Percentiles rank a stretch among this genome's conserved stretches.
Evolutionary conservation across 2,113 vertebrate genomes (phyloP).

Genomic region (Toxostoma redivivum): DNA sequence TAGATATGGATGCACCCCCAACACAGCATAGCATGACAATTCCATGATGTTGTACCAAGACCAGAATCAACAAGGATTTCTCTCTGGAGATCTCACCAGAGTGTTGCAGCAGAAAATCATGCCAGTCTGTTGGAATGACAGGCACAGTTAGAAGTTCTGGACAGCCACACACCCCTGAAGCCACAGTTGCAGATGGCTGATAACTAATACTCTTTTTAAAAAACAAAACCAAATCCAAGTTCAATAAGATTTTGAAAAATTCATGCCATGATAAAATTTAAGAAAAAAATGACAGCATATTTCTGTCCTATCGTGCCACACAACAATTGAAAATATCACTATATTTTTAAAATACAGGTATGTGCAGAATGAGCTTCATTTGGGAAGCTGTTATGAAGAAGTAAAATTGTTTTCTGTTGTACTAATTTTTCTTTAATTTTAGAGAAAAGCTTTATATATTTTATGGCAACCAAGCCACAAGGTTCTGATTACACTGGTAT

Average conservation of each 20-base stretch:
- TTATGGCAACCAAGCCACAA: neutral
- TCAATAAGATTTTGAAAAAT: neutral
- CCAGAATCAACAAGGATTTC: neutral
- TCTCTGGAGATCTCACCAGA: neutral
- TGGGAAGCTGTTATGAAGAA: neutral
- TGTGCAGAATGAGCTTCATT: neutral
- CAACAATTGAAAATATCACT: neutral
- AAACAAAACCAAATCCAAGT: neutral
- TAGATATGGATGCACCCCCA: neutral
- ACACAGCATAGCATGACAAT: neutral
- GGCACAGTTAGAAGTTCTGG: neutral
- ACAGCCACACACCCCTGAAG: neutral
- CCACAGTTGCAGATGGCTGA: neutral
- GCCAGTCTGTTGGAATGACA: neutral
- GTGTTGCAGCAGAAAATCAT: neutral
- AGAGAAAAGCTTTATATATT: constrained; percentile 1
- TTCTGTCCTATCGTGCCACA: neutral
- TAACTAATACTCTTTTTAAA: neutral
- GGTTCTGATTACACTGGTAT: neutral
- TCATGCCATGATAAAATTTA: neutral
- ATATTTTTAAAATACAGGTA: neutral
- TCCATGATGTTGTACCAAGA: neutral
- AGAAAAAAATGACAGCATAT: neutral
- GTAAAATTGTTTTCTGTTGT: neutral
- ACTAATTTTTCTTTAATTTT: neutral